These are phyloP conservation scores for Cassiopea andromeda DNA, from an alignment of 30 jellyfish, hydroid and myxozoan genomes.

Conservation along the genomic window DNA sequence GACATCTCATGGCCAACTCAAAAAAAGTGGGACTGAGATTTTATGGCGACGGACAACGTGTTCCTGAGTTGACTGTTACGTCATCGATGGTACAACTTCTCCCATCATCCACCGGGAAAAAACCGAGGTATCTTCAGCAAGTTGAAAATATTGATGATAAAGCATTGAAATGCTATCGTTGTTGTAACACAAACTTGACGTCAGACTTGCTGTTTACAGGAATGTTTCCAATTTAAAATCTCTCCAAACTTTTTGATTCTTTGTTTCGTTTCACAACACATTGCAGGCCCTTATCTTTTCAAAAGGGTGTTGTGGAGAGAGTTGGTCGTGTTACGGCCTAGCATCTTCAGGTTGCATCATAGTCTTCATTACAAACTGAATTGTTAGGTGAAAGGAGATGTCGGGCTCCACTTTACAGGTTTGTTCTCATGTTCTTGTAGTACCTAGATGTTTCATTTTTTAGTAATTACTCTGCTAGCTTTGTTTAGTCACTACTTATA, in stretches of 20 bases:
- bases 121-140: background rate
- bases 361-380: background rate
- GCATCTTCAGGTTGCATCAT: background rate
- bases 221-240: background rate
- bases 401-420: background rate
- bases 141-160: background rate
- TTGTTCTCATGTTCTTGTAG: background rate
- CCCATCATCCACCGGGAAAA: conserved; percentile 26
- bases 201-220: background rate
- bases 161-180: background rate
- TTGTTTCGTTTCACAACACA: background rate
- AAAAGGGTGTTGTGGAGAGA: background rate
- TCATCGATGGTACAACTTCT: background rate
- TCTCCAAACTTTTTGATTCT: background rate
- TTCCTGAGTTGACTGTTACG: too few species aligned
- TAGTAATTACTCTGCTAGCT: background rate
- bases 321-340: background rate
- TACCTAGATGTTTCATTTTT: background rate
- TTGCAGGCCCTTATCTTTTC: background rate
- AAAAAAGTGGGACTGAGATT: too few species aligned
- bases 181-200: background rate
- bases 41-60: too few species aligned
- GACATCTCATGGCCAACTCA: too few species aligned
- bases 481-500: background rate
- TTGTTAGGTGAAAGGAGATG: background rate